These are phyloP conservation scores for Athene noctua DNA, from an alignment of 2,113 vertebrate species.

Conservation along the genomic window DNA sequence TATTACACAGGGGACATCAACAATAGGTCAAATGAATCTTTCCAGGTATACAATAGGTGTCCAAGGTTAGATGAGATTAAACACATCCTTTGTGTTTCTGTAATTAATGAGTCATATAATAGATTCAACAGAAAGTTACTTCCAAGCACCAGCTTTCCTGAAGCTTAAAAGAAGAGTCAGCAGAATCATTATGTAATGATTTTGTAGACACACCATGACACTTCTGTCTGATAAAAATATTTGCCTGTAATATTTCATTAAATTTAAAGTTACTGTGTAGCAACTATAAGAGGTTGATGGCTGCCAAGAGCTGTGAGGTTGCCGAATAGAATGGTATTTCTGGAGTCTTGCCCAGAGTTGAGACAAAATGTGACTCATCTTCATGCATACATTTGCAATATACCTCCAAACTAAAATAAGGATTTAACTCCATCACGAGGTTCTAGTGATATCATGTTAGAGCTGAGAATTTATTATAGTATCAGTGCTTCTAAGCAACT, in stretches of 20 bases:
- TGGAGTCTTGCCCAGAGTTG: constrained; percentile 43
- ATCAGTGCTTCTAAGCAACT: background rate
- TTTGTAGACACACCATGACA: constrained; percentile 39
- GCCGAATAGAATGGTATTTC: constrained; percentile 49
- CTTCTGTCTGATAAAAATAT: constrained; percentile 59
- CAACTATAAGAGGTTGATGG: constrained; percentile 12
- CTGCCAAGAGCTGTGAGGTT: constrained; percentile 49
- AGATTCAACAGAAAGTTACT: background rate
- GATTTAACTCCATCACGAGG: constrained; percentile 22
- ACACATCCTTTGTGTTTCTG: background rate
- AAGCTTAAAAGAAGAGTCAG: background rate
- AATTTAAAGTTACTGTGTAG: constrained; percentile 30
- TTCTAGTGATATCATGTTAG: background rate
- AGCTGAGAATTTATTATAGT: background rate
- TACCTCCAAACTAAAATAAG: constrained; percentile 38
- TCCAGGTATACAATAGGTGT: background rate
- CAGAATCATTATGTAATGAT: constrained; percentile 33
- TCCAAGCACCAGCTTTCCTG: background rate
- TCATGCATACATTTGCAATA: constrained; percentile 43
- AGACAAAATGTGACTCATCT: constrained; percentile 64
- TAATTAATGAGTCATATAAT: background rate
- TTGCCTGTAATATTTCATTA: constrained; percentile 53
- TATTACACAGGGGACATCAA: background rate
- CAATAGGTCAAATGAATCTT: background rate
- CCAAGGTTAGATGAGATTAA: background rate